Base-by-base conservation (phyloP, 2,113 vertebrate species). In the Vimba vimba region DNA sequence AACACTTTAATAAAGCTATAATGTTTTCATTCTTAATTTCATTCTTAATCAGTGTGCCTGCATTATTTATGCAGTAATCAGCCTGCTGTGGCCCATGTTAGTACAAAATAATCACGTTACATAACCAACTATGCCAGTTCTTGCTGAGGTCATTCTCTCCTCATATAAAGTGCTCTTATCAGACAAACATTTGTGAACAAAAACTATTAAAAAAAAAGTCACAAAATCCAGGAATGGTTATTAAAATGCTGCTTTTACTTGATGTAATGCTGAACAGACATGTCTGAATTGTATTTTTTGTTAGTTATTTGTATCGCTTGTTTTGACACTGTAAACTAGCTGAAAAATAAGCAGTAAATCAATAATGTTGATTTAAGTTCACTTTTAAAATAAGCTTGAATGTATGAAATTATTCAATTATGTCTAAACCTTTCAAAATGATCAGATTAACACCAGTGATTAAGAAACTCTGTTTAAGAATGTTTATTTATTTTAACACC, bases 61-160 rank as follows among this genome's bases (percentile, higher is more conserved):
- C 64, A 83, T 83, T 83, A 83, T 83, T 73, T 59, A 83, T 39
- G 23, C 50, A 17, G 30, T 7, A 83, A 83, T 83, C 50, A 83
- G 30, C 50, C 25, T 39, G 33, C 81, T 57, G 47, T 73, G 50
- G 6, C 81, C 39, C 81, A 73, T 57, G 73, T 55, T 83, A 39
- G 30, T 19, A 39, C 19, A 36, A 57, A 57, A 83, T 57, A 83
- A 83, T 83, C 7, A 1, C 10, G 43, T 83, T 83, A 83, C 66
- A 83, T 59, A 73, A 83, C 66, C 64, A 83, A 55, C 13, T 73
- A 83, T 39, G 81, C 30, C 50, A 73, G 66, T 55, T 59, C 66
- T 73, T 83, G 47, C 47, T 57, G 13, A 83, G 81, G 81, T 83
- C 81, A 73, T 73, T 73, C 43, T 83, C 66, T 73, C 47, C 27